Base-by-base conservation (phyloP, 2,797 vertebrate genomes). In the Protonibea diacanthus region DNA sequence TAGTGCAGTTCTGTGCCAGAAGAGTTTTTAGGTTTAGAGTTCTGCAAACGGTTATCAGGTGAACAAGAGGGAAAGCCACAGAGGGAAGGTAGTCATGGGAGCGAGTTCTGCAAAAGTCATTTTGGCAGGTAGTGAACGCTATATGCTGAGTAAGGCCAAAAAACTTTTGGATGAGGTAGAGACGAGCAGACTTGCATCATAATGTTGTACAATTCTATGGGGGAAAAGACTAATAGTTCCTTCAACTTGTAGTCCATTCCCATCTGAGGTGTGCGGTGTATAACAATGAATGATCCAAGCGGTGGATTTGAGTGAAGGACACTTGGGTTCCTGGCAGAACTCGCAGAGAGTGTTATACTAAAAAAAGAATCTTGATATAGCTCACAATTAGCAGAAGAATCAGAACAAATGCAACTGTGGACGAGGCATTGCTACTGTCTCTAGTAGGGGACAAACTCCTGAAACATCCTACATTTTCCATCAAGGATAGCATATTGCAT, bases 121-220 rank as follows among this genome's bases (percentile, higher is more conserved):
- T 80, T 74, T 69, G 67, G 61, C 80, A 83, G 66, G 63, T 69
- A 61, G 42, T 51, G 70, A 86, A 84, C 58, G 60, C 74, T 73
- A 87, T 78, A 40, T 86, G 86, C 82, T 88, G 90, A 85, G 65
- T 64, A 69, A 85, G 73, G 69, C 74, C 69, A 74, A 79, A 86
- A 85, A 85, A 75, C 47, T 84, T 90, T 68, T 65, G 69, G 62
- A 82, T 67, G 67, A 79, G 63, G 60, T 80, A 48, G 58, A 75
- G 78, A 84, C 0, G 42, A 81, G 76, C 52, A 56, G 74, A 80
- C 83, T 57, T 74, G 73, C 75, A 87, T 83, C 62, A 74, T 78
- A 76, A 86, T 88, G 51, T 67, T 76, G 57, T 56, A 60, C 64
- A 77, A 79, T 53, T 81, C 69, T 62, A 20, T 18, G 17, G 81